Conservation (phyloP, 1,140 invertebrate species). For the Achatina immaculata region DNA sequence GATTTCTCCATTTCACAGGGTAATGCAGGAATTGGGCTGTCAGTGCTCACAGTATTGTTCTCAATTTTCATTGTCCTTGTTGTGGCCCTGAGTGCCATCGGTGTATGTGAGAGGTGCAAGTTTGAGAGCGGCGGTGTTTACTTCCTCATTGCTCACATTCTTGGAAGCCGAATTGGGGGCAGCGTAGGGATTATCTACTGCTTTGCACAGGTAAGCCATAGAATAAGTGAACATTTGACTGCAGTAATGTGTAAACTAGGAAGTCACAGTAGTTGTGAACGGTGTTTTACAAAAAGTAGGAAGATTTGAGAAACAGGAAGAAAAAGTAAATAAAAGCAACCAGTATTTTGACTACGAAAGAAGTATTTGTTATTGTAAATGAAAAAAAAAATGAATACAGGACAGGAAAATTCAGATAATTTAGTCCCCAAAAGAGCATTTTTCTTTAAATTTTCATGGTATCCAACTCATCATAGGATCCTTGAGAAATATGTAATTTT, state of each 20-base stretch:
- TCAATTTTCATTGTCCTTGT: constrained; percentile 90
- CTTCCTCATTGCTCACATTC: constrained; percentile 92
- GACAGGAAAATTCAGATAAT: too few species aligned
- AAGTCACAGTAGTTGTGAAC: background rate
- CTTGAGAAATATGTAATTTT: too few species aligned
- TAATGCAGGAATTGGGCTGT: constrained; percentile 90
- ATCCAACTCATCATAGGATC: too few species aligned
- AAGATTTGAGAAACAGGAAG: too few species aligned
- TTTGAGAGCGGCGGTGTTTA: constrained; percentile 94
- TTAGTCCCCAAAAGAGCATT: too few species aligned
- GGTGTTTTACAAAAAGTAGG: too few species aligned
- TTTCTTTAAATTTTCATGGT: too few species aligned
- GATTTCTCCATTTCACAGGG: constrained; percentile 66
- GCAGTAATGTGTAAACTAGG: background rate
- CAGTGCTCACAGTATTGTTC: constrained; percentile 88
- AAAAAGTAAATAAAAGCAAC: too few species aligned
- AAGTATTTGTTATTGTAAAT: too few species aligned
- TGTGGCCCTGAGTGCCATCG: constrained; percentile 92
- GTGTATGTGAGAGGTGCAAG: constrained; percentile 93
- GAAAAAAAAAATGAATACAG: too few species aligned
- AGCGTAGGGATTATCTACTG: constrained; percentile 93
- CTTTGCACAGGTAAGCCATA: constrained; percentile 86
- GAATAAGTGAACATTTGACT: too few species aligned
- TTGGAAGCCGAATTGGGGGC: constrained; percentile 92
- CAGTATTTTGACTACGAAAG: too few species aligned